phyloP scores from a whole-genome alignment of 2,113 vertebrate genomes.

The Brachyistius frenatus region DNA sequence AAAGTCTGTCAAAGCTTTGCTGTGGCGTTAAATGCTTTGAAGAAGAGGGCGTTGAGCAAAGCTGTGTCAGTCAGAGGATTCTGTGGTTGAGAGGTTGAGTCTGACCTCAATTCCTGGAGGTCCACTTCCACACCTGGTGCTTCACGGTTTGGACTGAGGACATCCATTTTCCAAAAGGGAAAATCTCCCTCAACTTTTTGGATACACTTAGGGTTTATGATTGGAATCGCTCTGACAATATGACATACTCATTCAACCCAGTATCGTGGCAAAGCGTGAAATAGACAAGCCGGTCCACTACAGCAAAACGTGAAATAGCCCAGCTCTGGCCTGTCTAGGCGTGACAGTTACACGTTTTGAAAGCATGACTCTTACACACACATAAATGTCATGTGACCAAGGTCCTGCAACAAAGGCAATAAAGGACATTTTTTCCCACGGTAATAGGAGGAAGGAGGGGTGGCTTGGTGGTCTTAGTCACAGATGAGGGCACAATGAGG shows the following conservation, averaged over 20 bases:
- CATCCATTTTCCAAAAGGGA: background rate
- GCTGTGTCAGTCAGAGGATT: constrained; percentile 23
- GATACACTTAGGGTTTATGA: constrained; percentile 9
- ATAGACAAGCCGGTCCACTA: no score
- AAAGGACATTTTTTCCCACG: no score
- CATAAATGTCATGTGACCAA: no score
- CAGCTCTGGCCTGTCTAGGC: no score
- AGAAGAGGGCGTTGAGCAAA: constrained; percentile 10
- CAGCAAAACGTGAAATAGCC: no score
- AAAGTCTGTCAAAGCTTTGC: constrained; percentile 26
- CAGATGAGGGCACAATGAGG: no score
- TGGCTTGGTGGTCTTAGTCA: no score
- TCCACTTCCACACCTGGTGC: constrained; percentile 1
- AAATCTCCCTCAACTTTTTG: background rate
- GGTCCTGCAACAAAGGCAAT: no score
- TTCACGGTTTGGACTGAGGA: constrained; percentile 25
- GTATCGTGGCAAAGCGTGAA: no score
- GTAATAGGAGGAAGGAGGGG: no score
- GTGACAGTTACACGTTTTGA: no score
- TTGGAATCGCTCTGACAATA: constrained; percentile 8
- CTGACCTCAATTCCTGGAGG: constrained; percentile 36
- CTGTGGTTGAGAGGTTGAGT: background rate
- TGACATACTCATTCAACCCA: background rate
- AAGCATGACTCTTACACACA: no score
- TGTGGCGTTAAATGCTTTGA: constrained; percentile 21